Evolutionary conservation across 2,888 invertebrate genomes (phyloP), one percentile per base, ranked within the genome.

Genomic region (Acheta domesticus): DNA sequence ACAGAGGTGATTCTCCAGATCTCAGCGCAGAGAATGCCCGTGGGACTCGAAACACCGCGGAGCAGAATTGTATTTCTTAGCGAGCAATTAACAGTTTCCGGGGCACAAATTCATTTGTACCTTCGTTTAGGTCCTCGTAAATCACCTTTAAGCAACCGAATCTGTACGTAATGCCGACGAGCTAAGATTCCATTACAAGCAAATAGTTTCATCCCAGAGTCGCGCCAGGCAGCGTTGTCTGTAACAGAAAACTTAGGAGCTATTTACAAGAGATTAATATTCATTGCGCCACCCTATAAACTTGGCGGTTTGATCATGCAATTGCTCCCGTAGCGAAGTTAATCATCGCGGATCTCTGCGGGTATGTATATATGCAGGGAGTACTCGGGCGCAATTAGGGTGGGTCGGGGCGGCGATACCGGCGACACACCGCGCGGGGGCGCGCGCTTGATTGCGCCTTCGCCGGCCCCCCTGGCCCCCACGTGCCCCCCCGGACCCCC

Each of bases 221-320:
- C n/a, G 62, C 14, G 14, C 36, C 36, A 36, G 36, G 36, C 36
- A 36, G 36, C 36, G 36, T 5, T 36, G 36, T 19, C 62, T 62
- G 62, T 62, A 62, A 62, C 62, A 62, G 62, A 62, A 62, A 62
- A 62, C 62, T 62, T 62, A 62, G 62, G n/a, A 62, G n/a, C 62
- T 62, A 62, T 62, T 62, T 62, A 62, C 62, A 62, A 62, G 62
- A 62, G 62, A 62, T 62, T 62, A 62, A 62, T 62, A 62, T 62
- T 62, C 62, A 62, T 62, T 62, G 62, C n/a, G 62, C 62, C 62
- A 19, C 62, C n/a, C 62, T n/a, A 62, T 62, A 62, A 62, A 62
- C 62, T 62, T 62, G 62, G 62, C 62, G n/a, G 62, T 62, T 62
- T 62, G 62, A 62, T 62, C 62, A 62, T 62, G 62, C 62, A 62